Base-by-base conservation (phyloP, 2,888 invertebrate genomes). In the Lordiphosa andalusiaca region DNA sequence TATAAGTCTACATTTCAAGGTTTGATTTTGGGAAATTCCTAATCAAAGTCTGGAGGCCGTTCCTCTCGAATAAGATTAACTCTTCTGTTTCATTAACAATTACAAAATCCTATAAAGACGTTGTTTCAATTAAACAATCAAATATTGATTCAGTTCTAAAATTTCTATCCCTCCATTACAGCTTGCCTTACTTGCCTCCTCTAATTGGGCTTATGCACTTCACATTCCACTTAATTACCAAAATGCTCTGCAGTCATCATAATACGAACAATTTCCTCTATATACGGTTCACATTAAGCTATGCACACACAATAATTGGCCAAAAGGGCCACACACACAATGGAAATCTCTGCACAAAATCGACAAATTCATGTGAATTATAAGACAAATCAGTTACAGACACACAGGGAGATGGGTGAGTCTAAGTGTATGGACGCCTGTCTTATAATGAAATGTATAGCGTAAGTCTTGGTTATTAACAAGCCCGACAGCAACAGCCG, bases 391-490 rank as follows among this genome's bases (percentile, higher is more conserved):
- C 30, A 30, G 30, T 30, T 30, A 30, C 7, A 30, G 30, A 16
- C 16, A 10, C 9, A 30, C 6, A 1, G 12, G 12, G 21, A 21
- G 21, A 21, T 19, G n/a, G 19, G 47, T 41, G 50, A 35, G 2
- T 41, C 12, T 30, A 42, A 42, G 13, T 33, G 37, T 16, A 5
- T 5, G 10, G 9, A 38, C 40, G 16, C n/a, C 51, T 21, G 23
- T 13, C 30, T 23, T 35, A 10, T 38, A 54, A 41, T 62, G 46
- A 25, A 53, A 60, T 46, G 12, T 33, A 53, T 33, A 53, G 33
- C 49, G 40, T 33, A 21, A 52, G 53, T 39, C 47, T 46, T 39
- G 13, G 35, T 49, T 44, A 41, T 56, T 50, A 56, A 56, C 62
- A 50, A 47, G 67, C 54, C 25, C 36, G 33, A 19, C 35, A 59